Conservation (phyloP, 2,888 invertebrate genomes). For the Chironomus riparius region DNA sequence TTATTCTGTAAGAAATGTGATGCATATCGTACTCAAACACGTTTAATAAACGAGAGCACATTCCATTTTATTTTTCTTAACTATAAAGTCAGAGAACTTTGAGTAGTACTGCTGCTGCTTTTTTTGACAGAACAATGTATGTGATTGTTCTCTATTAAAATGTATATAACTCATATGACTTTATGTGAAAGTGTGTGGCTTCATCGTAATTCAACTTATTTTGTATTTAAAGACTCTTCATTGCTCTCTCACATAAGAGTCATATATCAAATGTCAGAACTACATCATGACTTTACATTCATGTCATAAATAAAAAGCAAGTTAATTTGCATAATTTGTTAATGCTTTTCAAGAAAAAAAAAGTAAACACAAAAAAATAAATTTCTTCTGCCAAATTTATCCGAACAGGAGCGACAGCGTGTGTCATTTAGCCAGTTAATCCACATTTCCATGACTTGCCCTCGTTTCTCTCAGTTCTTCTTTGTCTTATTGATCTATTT, state of each 20-base stretch:
- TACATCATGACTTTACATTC: conserved; percentile 5
- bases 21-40: conserved; percentile 20
- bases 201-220: conserved; percentile 1
- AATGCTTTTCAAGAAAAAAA: background rate
- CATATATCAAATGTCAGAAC: conserved; percentile 4
- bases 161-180: too few relatives aligned
- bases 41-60: conserved; percentile 9
- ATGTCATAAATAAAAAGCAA: conserved; percentile 15
- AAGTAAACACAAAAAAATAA: background rate
- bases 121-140: conserved; percentile 5
- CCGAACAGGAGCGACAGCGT: background rate
- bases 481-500: too few relatives aligned
- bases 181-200: background rate
- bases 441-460: background rate
- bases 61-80: background rate
- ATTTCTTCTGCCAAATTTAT: too few relatives aligned
- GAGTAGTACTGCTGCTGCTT: background rate
- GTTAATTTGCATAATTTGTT: conserved; percentile 19
- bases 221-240: background rate
- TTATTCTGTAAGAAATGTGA: background rate
- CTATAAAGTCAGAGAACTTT: background rate
- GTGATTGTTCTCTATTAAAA: background rate
- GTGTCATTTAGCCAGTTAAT: conserved; percentile 4
- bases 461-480: too few relatives aligned
- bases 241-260: background rate